Percentiles rank a stretch among this genome's conserved stretches.
phyloP scores from a whole-genome alignment of 2,113 vertebrate species.

The Hydrochoerus hydrochaeris region DNA sequence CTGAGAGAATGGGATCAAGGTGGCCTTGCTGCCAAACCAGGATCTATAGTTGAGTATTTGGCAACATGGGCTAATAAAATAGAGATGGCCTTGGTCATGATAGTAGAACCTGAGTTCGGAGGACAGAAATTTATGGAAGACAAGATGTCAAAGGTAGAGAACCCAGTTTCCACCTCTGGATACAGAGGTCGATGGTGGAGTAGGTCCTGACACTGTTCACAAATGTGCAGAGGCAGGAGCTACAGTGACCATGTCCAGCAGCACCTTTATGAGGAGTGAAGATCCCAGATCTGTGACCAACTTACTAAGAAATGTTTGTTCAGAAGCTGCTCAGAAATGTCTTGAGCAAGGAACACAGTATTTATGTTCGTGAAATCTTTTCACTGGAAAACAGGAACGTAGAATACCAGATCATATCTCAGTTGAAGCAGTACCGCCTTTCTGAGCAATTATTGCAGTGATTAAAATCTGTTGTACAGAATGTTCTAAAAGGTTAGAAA shows the following conservation, averaged over 20 bases:
- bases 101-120: slow-evolving; percentile 97
- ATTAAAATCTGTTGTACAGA: slow-evolving; percentile 64
- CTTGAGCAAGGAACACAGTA: slow-evolving; percentile 84
- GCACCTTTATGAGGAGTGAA: slow-evolving; percentile 94
- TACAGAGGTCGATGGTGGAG: slow-evolving; percentile 98
- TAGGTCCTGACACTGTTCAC: slow-evolving; percentile 95
- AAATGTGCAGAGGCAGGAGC: slow-evolving; percentile 98
- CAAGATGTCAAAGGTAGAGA: slow-evolving; percentile 96
- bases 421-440: slow-evolving; percentile 64
- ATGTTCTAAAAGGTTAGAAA: slow-evolving; percentile 67
- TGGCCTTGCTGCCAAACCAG: slow-evolving; percentile 97
- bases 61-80: slow-evolving; percentile 96
- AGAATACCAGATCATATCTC: slow-evolving; percentile 65
- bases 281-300: slow-evolving; percentile 97
- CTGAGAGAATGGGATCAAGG: slow-evolving; percentile 97
- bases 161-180: slow-evolving; percentile 97
- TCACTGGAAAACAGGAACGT: slow-evolving; percentile 44
- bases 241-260: slow-evolving; percentile 99
- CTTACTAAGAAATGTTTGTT: slow-evolving; percentile 93
- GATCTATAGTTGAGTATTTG: slow-evolving; percentile 94
- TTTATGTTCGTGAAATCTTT: slow-evolving; percentile 50
- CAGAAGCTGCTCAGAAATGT: slow-evolving; percentile 97
- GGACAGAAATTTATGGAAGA: slow-evolving; percentile 99
- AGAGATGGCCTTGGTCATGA: slow-evolving; percentile 99
- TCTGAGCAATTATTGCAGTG: slow-evolving; percentile 69